Evolutionary conservation across 2,797 vertebrate species (phyloP), one percentile per base, ranked within the genome.

Genomic region (Chaenodraco wilsoni): DNA sequence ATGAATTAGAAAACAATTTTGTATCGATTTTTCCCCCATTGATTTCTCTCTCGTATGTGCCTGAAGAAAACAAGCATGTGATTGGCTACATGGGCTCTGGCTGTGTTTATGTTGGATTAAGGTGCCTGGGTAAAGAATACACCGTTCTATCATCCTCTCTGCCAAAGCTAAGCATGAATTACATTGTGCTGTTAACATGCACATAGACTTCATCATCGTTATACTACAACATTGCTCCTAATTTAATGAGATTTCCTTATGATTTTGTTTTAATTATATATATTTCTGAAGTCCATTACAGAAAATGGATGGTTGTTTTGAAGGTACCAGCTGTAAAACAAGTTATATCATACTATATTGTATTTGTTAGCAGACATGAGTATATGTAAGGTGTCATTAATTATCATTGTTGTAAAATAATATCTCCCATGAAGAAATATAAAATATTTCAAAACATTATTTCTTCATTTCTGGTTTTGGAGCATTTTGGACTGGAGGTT

Each of bases 1-100:
- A 72, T 82, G 69, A 86, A 83, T 87, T 65, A 67, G 23, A 88
- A 79, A 87, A 82, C 58, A 27, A 83, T 76, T 87, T 80, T 51
- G 27, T 76, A 87, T 86, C 3, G 77, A 87, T 89, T 74, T 65
- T 63, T 57, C 44, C 3, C 51, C n/a, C 46, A 78, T 86, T 74
- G 83, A 87, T 88, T 84, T 88, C 27, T 79, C 31, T 51, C 31
- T 78, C 57, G 70, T 9, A 51, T 83, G 68, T 41, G 77, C 79
- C 71, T 4, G n/a, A 62, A 82, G 82, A 8, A 1, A 74, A 55
- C 23, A 12, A 67, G 83, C 68, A 54, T 60, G 37, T 61, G 63
- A 78, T 82, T 85, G 76, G 76, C 63, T 72, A 54, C 54, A 45
- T n/a, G 72, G 51, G 50, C 73, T 55, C 63, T 23, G 74, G 55